Base-by-base conservation (phyloP, 2,888 invertebrate species). In the Gymnoscelis rufifasciata region DNA sequence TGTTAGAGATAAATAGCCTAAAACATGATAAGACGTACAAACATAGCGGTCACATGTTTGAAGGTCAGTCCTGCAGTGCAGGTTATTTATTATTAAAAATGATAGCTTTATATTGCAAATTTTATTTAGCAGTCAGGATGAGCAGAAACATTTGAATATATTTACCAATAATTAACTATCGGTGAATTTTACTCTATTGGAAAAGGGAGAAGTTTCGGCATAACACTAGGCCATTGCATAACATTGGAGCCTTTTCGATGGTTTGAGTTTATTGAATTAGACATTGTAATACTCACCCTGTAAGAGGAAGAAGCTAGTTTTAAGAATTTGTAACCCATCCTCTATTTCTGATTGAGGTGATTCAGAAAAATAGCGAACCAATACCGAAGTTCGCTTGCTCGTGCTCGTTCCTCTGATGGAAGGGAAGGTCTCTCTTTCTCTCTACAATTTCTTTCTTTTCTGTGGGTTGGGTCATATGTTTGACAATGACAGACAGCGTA, bases 301-400 rank as follows among this genome's bases (percentile, higher is more conserved):
- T 74, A 64, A 19, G 86, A 71, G 39, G 83, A 61, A 48, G 84
- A 83, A 46, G 86, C 83, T 55, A 86, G 66, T 70, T 74, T 83
- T 51, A 87, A 58, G 66, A 86, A 77, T 73, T 76, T 86, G 56
- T 78, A 84, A 35, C 87, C 83, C 88, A 88, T 87, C 61, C 58
- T 67, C 65, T 54, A 38, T 58, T 29, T 43, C 38, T 55, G 31
- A 45, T 45, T 64, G 49, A 56, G 50, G 57, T 54, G 15, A 14
- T 60, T 56, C 49, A 48, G 52, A 53, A 54, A 29, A 54, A 53
- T 28, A 33, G 15, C 31, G 31, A 33, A 33, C 31, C n/a, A 33
- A 33, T 33, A 14, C 31, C 31, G n/a, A 33, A n/a, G n/a, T n/a
- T n/a, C n/a, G n/a, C n/a, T n/a, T n/a, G n/a, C n/a, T n/a, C n/a